These are phyloP conservation scores for Tragelaphus scriptus DNA, from an alignment of 2,113 vertebrate genomes.

Conservation along the genomic window DNA sequence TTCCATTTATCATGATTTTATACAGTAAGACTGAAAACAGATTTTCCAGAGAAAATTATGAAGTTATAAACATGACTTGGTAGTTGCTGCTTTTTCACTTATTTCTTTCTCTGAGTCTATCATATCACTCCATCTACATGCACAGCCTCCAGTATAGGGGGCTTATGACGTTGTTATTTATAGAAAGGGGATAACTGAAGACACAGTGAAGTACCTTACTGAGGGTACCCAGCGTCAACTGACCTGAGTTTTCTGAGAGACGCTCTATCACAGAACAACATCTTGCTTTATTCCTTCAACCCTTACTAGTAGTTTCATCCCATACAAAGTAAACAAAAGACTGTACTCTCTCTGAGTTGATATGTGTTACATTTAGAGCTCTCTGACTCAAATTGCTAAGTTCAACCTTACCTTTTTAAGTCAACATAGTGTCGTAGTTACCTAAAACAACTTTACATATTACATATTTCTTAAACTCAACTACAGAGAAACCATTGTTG, in stretches of 20 bases:
- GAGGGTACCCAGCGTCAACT: not conserved
- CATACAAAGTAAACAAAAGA: not conserved
- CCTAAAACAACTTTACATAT: not conserved
- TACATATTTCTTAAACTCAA: not conserved
- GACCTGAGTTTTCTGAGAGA: not conserved
- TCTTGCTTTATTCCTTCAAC: not conserved
- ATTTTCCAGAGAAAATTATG: not conserved
- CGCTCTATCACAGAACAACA: not conserved
- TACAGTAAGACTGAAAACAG: not conserved
- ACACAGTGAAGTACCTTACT: not conserved
- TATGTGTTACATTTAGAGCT: not conserved
- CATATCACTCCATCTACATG: not conserved
- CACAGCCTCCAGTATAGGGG: accelerated
- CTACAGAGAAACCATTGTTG: not conserved
- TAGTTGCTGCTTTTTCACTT: not conserved
- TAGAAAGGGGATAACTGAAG: not conserved
- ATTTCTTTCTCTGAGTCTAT: not conserved
- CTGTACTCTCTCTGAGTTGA: not conserved
- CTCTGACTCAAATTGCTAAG: not conserved
- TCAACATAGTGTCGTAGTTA: too few species aligned
- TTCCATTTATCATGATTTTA: not conserved
- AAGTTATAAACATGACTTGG: not conserved
- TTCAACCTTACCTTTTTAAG: not conserved
- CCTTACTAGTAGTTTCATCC: not conserved
- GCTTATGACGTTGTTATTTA: not conserved